These are phyloP conservation scores for Tragelaphus imberbis DNA, from an alignment of 2,113 vertebrate genomes.

Conservation along the genomic window DNA sequence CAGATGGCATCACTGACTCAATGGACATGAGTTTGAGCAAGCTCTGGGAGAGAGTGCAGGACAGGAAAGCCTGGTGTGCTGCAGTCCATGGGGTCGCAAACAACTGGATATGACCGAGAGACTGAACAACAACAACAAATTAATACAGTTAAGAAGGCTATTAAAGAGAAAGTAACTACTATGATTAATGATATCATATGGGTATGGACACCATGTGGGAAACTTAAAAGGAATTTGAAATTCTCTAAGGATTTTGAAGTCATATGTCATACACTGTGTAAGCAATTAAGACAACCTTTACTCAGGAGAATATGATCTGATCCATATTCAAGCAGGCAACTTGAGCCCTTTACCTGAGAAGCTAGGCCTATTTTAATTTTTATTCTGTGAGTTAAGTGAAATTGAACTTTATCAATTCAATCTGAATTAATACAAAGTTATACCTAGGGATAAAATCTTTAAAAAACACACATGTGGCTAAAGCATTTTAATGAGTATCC, in stretches of 20 bases:
- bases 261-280: background rate
- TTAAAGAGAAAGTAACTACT: background rate
- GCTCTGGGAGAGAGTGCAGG: background rate
- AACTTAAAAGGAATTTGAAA: background rate
- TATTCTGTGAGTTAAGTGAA: slow-evolving; percentile 11
- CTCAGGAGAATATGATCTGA: background rate
- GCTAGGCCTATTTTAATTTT: background rate
- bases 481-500: background rate
- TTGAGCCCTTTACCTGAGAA: background rate
- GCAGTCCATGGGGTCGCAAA: background rate
- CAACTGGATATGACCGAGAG: background rate
- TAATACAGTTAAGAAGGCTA: background rate
- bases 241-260: slow-evolving; percentile 7
- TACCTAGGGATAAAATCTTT: background rate
- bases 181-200: background rate
- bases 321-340: background rate
- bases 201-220: background rate
- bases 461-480: background rate
- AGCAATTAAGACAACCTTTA: background rate
- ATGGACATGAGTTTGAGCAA: background rate
- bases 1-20: background rate
- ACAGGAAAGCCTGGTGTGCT: background rate
- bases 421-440: background rate
- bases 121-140: background rate
- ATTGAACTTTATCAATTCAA: background rate